Conservation (phyloP, 2,888 invertebrate species). For the Disparrhopalites patrizii region DNA sequence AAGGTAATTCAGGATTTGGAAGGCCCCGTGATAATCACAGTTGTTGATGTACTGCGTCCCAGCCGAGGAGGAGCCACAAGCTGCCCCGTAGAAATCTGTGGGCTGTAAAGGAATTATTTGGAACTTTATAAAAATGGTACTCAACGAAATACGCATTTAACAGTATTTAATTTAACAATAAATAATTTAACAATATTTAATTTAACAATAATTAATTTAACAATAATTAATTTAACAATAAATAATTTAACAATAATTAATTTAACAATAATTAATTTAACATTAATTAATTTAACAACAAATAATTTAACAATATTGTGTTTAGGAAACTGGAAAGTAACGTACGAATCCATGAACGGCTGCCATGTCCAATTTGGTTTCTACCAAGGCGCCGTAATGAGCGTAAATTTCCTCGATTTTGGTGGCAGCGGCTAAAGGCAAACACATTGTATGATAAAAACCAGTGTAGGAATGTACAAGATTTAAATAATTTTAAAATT, state of each 20-base stretch:
- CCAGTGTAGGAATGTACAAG: neutral
- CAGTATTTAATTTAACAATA: neutral
- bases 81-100: conserved; percentile 47
- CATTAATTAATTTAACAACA: too few species aligned
- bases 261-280: too few species aligned
- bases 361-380: conserved; percentile 22
- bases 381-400: conserved; percentile 7
- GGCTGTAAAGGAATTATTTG: conserved; percentile 46
- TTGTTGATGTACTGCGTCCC: conserved; percentile 49
- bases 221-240: too few species aligned
- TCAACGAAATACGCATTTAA: neutral
- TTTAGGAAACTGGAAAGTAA: too few species aligned
- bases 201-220: too few species aligned
- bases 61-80: conserved; percentile 34
- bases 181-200: too few species aligned
- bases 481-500: neutral
- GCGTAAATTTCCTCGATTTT: conserved; percentile 27
- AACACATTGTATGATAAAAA: neutral
- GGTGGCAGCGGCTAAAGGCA: conserved; percentile 17
- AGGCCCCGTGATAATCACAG: conserved; percentile 49
- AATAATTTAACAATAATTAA: too few species aligned
- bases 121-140: neutral
- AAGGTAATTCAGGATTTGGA: conserved; percentile 46
- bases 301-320: too few species aligned
- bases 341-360: conserved; percentile 29